Evolutionary conservation across 2,797 vertebrate species (phyloP).

Genomic region (Oreochromis mossambicus): DNA sequence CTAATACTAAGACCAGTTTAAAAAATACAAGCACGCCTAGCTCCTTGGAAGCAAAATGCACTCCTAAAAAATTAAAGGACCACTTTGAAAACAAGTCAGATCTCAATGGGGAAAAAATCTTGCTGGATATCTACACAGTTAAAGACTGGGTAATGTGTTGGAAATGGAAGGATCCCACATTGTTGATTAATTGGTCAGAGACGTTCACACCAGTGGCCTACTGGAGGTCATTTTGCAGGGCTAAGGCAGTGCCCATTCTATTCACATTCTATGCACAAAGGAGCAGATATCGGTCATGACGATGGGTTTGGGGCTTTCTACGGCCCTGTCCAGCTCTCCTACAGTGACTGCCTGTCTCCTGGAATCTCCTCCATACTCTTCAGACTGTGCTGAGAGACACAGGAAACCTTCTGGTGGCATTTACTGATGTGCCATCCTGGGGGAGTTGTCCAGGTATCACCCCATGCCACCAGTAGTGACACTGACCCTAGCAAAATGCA

Average conservation of each 20-base stretch:
- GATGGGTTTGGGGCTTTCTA: not conserved
- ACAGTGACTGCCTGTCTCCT: not conserved
- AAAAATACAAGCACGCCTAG: not conserved
- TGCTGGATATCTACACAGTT: not conserved
- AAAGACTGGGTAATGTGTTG: not conserved
- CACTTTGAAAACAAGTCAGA: not conserved
- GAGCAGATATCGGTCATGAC: not conserved
- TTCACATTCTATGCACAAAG: not conserved
- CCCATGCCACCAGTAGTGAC: not conserved
- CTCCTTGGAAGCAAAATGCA: not conserved
- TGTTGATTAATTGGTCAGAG: not conserved
- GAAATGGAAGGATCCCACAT: not conserved
- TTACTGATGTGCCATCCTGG: not conserved
- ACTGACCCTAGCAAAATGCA: not conserved
- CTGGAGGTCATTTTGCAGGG: not conserved
- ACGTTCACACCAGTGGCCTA: not conserved
- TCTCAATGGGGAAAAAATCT: not conserved
- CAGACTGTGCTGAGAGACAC: not conserved
- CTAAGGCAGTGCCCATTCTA: not conserved
- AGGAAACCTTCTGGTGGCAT: not conserved
- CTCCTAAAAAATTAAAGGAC: not conserved
- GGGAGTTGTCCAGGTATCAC: not conserved
- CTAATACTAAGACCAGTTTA: not conserved
- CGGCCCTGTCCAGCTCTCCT: not conserved
- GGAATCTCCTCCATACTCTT: not conserved